These are phyloP conservation scores for Tupaia chinensis DNA, from an alignment of 2,113 vertebrate genomes.

Conservation along the genomic window DNA sequence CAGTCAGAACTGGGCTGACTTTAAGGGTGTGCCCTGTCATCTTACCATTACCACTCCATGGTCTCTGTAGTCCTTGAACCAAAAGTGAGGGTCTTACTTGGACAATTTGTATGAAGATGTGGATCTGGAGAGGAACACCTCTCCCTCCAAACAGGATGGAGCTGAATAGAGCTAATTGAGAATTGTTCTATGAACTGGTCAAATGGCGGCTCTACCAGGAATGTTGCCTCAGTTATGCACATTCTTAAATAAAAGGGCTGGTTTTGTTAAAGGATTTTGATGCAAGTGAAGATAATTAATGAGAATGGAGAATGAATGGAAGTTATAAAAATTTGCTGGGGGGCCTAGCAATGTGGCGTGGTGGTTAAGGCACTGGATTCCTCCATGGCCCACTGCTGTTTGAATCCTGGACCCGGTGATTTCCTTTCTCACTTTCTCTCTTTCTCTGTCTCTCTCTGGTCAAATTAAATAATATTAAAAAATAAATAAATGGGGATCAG, in stretches of 20 bases:
- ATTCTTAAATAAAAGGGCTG: not conserved
- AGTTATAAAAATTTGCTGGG: not conserved
- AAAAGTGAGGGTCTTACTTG: not conserved
- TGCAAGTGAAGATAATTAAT: not conserved
- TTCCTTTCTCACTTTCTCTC: too few species aligned
- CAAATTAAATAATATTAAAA: too few species aligned
- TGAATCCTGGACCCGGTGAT: too few species aligned
- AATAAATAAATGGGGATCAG: too few species aligned
- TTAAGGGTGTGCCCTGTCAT: not conserved
- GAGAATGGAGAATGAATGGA: conserved; percentile 1
- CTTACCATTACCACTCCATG: not conserved
- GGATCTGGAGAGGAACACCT: not conserved
- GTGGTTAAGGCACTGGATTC: too few species aligned
- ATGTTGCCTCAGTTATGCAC: not conserved
- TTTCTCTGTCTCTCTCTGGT: too few species aligned
- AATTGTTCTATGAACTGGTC: not conserved
- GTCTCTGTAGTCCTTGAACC: not conserved
- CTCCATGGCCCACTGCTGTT: too few species aligned
- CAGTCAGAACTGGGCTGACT: not conserved
- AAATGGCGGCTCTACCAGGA: not conserved
- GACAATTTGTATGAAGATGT: not conserved
- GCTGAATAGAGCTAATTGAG: not conserved
- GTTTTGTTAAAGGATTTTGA: not conserved
- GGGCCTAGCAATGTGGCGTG: too few species aligned
- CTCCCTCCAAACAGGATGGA: not conserved